These are phyloP conservation scores for Hylia prasina DNA, from an alignment of 2,113 vertebrate genomes.

Conservation along the genomic window DNA sequence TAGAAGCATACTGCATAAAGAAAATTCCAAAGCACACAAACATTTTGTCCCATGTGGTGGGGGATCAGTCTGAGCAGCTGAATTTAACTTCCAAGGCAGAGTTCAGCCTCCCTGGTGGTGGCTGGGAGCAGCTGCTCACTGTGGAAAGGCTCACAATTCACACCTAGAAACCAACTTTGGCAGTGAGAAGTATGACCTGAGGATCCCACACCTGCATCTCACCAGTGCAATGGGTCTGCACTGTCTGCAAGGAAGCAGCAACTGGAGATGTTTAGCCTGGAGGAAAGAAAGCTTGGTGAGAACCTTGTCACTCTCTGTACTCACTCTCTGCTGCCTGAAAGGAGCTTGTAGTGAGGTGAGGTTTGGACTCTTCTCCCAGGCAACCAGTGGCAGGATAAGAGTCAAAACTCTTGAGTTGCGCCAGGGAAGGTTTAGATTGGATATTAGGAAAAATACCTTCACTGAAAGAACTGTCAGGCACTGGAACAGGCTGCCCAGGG, in stretches of 20 bases:
- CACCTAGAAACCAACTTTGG: accelerated
- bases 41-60: accelerated
- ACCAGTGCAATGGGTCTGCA: too few relatives aligned
- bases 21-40: background rate
- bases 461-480: background rate
- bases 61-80: background rate
- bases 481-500: background rate
- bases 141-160: background rate
- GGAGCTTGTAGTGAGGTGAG: background rate
- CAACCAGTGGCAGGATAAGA: background rate
- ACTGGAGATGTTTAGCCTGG: background rate
- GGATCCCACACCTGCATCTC: background rate
- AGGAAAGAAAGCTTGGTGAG: background rate
- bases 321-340: accelerated
- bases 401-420: background rate
- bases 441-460: background rate
- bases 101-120: background rate
- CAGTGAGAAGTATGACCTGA: accelerated
- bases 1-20: background rate
- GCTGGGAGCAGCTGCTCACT: background rate
- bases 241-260: background rate
- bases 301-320: too few relatives aligned
- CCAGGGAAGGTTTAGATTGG: background rate
- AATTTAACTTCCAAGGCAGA: background rate
- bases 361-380: background rate